Percentiles rank a stretch among this genome's conserved stretches.
Evolutionary conservation across 23 tunicate species (phyloP).

Genomic region (Botrylloides violaceus): DNA sequence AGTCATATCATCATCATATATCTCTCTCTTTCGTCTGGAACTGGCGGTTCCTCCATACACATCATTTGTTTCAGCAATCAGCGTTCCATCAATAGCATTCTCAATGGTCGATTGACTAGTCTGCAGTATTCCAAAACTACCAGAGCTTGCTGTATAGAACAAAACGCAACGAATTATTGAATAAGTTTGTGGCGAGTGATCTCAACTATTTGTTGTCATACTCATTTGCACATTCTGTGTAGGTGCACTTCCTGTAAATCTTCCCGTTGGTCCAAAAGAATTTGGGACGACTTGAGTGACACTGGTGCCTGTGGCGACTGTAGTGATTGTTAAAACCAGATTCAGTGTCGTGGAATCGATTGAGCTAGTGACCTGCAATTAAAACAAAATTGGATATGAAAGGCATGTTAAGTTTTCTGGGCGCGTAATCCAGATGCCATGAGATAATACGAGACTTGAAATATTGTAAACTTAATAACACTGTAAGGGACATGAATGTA

Average conservation of each 20-base stretch:
- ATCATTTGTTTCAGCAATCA: conserved; percentile 23
- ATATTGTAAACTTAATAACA: too few species aligned
- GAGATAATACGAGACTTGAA: too few species aligned
- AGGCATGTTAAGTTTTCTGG: too few species aligned
- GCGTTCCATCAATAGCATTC: conserved; percentile 36
- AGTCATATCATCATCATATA: conserved; percentile 15
- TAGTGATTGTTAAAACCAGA: conserved; percentile 42
- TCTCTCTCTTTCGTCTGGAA: conserved; percentile 30
- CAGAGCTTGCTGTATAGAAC: conserved; percentile 54
- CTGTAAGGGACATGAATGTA: too few species aligned
- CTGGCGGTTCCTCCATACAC: background rate
- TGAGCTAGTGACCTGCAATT: conserved; percentile 25
- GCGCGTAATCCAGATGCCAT: too few species aligned
- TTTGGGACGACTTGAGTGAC: conserved; percentile 38
- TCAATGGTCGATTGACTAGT: conserved; percentile 18
- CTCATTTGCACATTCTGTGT: conserved; percentile 51
- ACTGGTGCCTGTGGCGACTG: conserved; percentile 4
- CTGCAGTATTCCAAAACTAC: conserved; percentile 42
- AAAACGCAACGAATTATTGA: too few species aligned
- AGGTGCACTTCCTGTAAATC: conserved; percentile 22
- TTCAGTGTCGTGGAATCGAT: conserved; percentile 29
- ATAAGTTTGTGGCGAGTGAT: background rate
- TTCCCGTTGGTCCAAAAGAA: conserved; percentile 62
- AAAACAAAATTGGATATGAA: too few species aligned
- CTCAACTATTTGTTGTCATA: conserved; percentile 6